phyloP scores from a whole-genome alignment of 53 echinoderm and acorn worm genomes.

The Zoroaster sp. region DNA sequence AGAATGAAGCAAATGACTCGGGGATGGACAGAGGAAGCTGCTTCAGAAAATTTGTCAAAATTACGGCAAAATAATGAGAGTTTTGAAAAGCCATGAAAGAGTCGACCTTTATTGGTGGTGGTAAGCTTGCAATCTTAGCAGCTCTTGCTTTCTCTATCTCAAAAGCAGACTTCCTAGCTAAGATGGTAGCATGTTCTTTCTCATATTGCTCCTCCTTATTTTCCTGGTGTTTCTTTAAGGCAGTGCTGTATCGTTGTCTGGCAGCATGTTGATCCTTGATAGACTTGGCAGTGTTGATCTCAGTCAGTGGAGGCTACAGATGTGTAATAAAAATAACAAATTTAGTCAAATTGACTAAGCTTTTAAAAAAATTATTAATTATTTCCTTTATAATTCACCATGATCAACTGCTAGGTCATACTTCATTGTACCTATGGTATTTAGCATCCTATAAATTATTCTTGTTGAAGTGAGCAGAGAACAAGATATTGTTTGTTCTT shows the following conservation, averaged over 20 bases:
- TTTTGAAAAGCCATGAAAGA: no score
- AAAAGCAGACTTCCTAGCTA: conserved; percentile 76
- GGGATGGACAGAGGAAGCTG: no score
- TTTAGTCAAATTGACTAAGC: no score
- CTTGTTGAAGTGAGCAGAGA: no score
- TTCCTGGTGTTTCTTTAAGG: conserved; percentile 56
- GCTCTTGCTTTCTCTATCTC: conserved; percentile 84
- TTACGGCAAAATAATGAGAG: neutral
- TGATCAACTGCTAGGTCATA: no score
- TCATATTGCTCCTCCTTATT: conserved; percentile 68
- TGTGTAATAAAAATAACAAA: neutral
- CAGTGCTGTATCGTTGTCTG: conserved; percentile 67
- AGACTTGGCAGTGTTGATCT: conserved; percentile 59
- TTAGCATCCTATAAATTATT: no score
- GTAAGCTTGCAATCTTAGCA: conserved; percentile 83
- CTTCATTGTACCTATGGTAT: no score
- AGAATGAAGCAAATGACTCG: no score
- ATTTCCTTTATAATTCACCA: no score
- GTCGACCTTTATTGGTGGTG: conserved; percentile 61
- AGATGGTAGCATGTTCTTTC: conserved; percentile 84
- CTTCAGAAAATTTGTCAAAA: neutral
- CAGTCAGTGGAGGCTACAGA: conserved; percentile 73
- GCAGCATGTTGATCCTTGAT: conserved; percentile 69
- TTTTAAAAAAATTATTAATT: no score
- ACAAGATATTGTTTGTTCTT: no score